phyloP scores from a whole-genome alignment of 2,113 vertebrate species.

The Okapia johnstoni region DNA sequence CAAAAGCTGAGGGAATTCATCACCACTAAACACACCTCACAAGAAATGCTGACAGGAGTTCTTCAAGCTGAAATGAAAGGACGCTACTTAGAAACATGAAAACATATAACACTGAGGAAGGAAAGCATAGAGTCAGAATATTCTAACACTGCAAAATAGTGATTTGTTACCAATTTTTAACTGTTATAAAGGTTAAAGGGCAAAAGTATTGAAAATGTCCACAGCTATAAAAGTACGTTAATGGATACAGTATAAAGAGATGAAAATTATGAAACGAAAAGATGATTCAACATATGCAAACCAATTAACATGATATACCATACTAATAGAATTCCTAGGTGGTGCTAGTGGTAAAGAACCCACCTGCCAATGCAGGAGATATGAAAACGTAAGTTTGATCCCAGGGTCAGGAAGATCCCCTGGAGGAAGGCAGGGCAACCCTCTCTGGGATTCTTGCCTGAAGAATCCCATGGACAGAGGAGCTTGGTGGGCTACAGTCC shows the following conservation, averaged over 20 bases:
- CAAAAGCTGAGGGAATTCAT: not conserved
- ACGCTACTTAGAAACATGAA: not conserved
- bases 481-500: not conserved
- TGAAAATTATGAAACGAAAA: not conserved
- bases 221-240: not conserved
- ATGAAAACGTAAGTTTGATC: not conserved
- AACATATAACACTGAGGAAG: not conserved
- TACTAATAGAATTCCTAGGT: not conserved
- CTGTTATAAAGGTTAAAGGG: not conserved
- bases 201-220: not conserved
- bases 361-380: not conserved
- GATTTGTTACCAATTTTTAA: not conserved
- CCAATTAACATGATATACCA: not conserved
- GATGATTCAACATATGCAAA: not conserved
- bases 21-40: not conserved
- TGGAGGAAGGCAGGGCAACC: not conserved
- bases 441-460: not conserved
- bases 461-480: not conserved
- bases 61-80: not conserved
- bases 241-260: not conserved
- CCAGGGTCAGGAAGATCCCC: not conserved
- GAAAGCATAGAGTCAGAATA: not conserved
- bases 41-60: not conserved
- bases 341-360: not conserved
- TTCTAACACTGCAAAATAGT: not conserved